Evolutionary conservation across 2,888 invertebrate genomes (phyloP).

Genomic region (Cerastis leucographa): DNA sequence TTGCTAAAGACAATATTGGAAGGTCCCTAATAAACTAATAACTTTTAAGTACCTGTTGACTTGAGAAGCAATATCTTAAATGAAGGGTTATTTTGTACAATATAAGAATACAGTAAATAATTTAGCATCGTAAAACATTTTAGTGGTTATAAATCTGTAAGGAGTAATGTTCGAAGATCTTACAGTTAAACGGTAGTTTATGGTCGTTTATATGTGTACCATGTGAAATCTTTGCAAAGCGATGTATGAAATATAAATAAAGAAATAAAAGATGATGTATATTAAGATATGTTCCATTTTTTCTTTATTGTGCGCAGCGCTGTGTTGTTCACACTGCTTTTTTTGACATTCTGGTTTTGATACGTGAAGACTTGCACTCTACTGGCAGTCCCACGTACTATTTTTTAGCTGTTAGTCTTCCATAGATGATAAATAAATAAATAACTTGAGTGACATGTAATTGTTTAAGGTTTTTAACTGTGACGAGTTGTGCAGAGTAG

Average conservation of each 20-base stretch:
- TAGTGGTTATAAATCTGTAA: conserved; percentile 47
- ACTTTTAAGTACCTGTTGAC: background rate
- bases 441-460: background rate
- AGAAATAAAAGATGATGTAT: too few species aligned
- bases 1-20: background rate
- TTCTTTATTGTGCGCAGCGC: too few species aligned
- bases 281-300: too few species aligned
- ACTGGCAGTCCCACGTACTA: too few species aligned
- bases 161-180: conserved; percentile 34
- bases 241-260: conserved; percentile 16
- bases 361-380: too few species aligned
- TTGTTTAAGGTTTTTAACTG: background rate
- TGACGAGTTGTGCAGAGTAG: background rate
- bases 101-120: conserved; percentile 27
- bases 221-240: conserved; percentile 5
- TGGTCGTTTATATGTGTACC: background rate
- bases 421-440: too few species aligned
- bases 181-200: conserved; percentile 42
- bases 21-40: background rate
- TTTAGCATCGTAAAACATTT: conserved; percentile 47
- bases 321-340: too few species aligned
- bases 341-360: too few species aligned
- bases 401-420: too few species aligned
- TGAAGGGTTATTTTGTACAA: conserved; percentile 14
- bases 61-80: conserved; percentile 18